Evolutionary conservation across 2,797 vertebrate genomes (phyloP).

Genomic region (Apodemus agrarius): DNA sequence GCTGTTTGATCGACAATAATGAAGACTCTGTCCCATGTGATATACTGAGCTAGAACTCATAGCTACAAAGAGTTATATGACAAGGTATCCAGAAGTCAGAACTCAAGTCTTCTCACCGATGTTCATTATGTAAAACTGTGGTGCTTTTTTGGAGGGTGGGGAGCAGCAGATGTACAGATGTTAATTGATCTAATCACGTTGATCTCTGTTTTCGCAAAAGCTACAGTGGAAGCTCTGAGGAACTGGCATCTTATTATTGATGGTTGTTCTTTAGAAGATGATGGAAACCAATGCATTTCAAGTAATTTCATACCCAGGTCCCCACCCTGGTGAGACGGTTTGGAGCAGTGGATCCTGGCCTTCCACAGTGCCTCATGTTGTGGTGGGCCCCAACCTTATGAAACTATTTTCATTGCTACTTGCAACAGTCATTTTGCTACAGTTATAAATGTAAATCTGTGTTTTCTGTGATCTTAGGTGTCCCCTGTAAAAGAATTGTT

Average conservation of each 20-base stretch:
- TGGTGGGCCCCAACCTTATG: background rate
- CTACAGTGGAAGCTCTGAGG: background rate
- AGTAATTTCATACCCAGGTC: background rate
- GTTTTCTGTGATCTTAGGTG: background rate
- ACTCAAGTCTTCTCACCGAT: background rate
- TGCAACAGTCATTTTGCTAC: background rate
- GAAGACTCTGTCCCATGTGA: background rate
- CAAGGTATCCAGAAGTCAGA: background rate
- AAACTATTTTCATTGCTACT: background rate
- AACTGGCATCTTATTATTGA: background rate
- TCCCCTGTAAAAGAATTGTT: background rate
- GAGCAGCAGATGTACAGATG: background rate
- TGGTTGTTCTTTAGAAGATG: background rate
- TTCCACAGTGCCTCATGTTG: background rate
- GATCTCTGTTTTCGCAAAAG: background rate
- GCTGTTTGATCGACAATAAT: background rate
- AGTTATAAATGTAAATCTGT: background rate
- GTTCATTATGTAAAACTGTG: background rate
- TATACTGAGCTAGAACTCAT: background rate
- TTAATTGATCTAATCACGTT: background rate
- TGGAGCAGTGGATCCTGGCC: background rate
- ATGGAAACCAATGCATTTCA: background rate
- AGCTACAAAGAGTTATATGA: background rate
- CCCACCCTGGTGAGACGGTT: background rate
- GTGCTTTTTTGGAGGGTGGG: background rate